phyloP scores from a whole-genome alignment of 1,140 invertebrate species.

The Nautilus pompilius region DNA sequence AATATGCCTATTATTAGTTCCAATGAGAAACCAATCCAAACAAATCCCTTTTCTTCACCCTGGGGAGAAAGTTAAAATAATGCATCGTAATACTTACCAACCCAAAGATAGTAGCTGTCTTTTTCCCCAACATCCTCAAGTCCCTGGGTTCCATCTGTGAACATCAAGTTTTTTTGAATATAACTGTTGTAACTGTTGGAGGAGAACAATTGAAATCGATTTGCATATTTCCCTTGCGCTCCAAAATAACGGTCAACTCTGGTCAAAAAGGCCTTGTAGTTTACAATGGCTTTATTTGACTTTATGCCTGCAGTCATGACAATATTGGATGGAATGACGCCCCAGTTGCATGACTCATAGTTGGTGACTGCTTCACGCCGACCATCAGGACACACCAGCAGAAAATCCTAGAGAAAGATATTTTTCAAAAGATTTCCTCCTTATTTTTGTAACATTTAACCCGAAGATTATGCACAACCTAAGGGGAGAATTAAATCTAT shows the following conservation, averaged over 20 bases:
- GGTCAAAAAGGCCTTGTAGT: constrained; percentile 39
- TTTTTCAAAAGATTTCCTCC: too few relatives aligned
- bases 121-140: constrained; percentile 40
- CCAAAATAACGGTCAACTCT: constrained; percentile 29
- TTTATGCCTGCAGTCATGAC: constrained; percentile 57
- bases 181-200: constrained; percentile 22
- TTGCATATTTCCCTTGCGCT: constrained; percentile 16
- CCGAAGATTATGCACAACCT: too few relatives aligned
- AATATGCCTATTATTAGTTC: too few relatives aligned
- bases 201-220: constrained; percentile 30
- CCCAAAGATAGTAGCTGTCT: constrained; percentile 48
- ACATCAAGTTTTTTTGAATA: constrained; percentile 42
- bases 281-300: constrained; percentile 10
- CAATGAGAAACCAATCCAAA: too few relatives aligned
- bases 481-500: too few relatives aligned
- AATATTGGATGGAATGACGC: constrained; percentile 79
- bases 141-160: constrained; percentile 46
- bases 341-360: constrained; percentile 57
- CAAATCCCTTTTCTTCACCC: too few relatives aligned
- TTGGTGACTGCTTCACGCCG: constrained; percentile 20
- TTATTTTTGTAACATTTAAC: too few relatives aligned
- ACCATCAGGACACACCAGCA: constrained; percentile 84
- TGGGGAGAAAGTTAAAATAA: too few relatives aligned
- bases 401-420: constrained; percentile 63
- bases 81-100: constrained; percentile 50